Base-by-base conservation (phyloP, 2,888 invertebrate species). In the Linyphia triangularis region DNA sequence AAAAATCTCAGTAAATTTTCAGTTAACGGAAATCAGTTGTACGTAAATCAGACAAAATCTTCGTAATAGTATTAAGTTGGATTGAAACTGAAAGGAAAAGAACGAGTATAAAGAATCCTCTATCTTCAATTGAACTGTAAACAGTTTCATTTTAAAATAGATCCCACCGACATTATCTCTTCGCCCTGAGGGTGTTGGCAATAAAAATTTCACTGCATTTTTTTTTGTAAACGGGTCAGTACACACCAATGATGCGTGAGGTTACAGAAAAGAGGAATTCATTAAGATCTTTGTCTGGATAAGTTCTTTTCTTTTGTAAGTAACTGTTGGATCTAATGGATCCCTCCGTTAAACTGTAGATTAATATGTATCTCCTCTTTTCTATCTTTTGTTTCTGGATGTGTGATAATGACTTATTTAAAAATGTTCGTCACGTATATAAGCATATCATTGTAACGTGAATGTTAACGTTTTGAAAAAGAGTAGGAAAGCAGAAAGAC, bases 91-190 rank as follows among this genome's bases (percentile, higher is more conserved):
- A 51, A 7, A 5, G 1, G n/a, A 6, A 51, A n/a, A n/a, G n/a
- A n/a, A n/a, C n/a, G n/a, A n/a, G n/a, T n/a, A n/a, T n/a, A n/a
- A n/a, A n/a, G n/a, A n/a, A n/a, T n/a, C n/a, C n/a, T n/a, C n/a
- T n/a, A n/a, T n/a, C n/a, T 51, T 10, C 33, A 9, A 33, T 9
- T 33, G 33, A 33, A 9, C 33, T 33, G 9, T 51, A 51, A 51
- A 51, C 51, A 51, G 51, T n/a, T 51, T n/a, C 51, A n/a, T 51
- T 51, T 51, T 51, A 51, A 51, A 51, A 51, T 51, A 51, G 51
- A 51, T 51, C 3, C n/a, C 51, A 43, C 13, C 16, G 13, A 43
- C 43, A 43, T 51, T 51, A 51, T 51, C 51, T 51, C 16, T 7
- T 51, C 51, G 16, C 51, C 51, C 51, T 51, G 13, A 51, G 40